Evolutionary conservation across 2,797 vertebrate species (phyloP).

Genomic region (Poeciliopsis infans): DNA sequence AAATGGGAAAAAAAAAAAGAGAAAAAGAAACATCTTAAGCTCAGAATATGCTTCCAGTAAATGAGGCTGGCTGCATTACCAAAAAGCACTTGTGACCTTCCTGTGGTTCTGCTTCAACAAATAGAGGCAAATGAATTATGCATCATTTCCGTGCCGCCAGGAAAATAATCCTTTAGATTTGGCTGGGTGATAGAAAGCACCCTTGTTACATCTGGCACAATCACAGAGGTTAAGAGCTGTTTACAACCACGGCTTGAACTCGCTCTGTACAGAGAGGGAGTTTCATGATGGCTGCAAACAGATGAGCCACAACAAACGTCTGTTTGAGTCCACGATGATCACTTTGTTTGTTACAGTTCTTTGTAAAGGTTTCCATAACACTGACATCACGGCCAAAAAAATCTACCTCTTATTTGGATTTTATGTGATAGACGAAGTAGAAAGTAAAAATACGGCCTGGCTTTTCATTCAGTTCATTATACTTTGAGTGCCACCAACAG

Average conservation of each 20-base stretch:
- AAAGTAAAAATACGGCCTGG: not conserved
- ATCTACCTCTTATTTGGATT: not conserved
- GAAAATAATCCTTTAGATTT: conserved; percentile 40
- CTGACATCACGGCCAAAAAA: not conserved
- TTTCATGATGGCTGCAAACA: not conserved
- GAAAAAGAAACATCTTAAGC: not conserved
- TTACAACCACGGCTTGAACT: conserved; percentile 10
- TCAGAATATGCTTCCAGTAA: conserved; percentile 42
- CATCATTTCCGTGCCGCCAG: conserved; percentile 24
- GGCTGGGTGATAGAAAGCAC: conserved; percentile 22
- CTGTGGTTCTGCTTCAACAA: conserved; percentile 40
- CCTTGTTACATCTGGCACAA: conserved; percentile 31
- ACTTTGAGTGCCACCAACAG: not conserved
- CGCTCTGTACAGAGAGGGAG: not conserved
- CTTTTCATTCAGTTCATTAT: not conserved
- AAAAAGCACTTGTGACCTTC: conserved; percentile 45
- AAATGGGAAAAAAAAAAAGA: not conserved
- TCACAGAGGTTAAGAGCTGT: conserved; percentile 5
- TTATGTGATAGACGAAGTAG: not conserved
- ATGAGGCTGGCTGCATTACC: conserved; percentile 5
- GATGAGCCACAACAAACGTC: not conserved
- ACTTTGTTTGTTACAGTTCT: not conserved
- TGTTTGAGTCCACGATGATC: not conserved
- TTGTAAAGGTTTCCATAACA: not conserved
- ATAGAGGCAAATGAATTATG: conserved; percentile 51